phyloP scores from a whole-genome alignment of 2,113 vertebrate genomes.

The Mormyrus lacerda region DNA sequence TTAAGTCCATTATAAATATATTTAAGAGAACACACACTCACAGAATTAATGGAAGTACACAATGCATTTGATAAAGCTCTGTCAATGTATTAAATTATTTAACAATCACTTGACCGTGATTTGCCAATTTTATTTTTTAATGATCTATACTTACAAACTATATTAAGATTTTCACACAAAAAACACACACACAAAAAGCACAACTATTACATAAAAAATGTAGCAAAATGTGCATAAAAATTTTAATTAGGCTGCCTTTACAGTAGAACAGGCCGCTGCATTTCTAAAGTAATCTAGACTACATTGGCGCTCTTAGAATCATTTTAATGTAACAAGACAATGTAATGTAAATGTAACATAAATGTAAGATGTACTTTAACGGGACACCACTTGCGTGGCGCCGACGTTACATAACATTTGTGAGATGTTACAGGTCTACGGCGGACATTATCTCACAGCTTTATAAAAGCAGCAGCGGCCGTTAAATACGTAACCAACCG shows the following conservation, averaged over 20 bases:
- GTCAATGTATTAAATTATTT: not conserved
- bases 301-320: not conserved
- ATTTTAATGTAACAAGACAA: not conserved
- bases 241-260: not conserved
- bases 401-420: not conserved
- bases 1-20: not conserved
- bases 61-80: not conserved
- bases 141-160: not conserved
- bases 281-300: not conserved
- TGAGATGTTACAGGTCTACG: not conserved
- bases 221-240: not conserved
- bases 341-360: not conserved
- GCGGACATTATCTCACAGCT: not conserved
- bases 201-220: not conserved
- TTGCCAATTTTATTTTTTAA: not conserved
- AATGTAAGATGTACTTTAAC: not conserved
- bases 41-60: not conserved
- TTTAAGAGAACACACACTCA: not conserved
- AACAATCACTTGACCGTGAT: not conserved
- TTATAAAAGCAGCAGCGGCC: not conserved
- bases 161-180: not conserved
- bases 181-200: not conserved
- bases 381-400: not conserved
- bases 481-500: not conserved
- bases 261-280: not conserved